Base-by-base conservation (phyloP, 2,888 invertebrate genomes). In the Andrena hattorfiana region DNA sequence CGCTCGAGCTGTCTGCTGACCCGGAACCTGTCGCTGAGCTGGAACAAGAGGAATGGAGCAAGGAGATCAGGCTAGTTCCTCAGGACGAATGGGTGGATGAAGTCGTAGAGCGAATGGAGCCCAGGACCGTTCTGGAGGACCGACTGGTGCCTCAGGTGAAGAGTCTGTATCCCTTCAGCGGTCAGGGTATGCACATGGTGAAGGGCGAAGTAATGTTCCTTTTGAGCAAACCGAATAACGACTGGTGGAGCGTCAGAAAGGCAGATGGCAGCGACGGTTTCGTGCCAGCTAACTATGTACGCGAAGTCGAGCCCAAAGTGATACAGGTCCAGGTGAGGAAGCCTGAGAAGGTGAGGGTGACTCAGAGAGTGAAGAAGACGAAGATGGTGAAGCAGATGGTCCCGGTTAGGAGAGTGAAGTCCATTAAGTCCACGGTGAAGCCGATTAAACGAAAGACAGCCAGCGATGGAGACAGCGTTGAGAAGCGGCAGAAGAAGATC, bases 241-340 rank as follows among this genome's bases (percentile, higher is more conserved):
- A 99, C 94, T 99, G 99, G 99, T 99, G 99, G 99, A 98, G 98
- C 90, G 98, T 99, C n/a, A 95, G 98, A 16, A 98, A 98, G 94
- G 96, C 97, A 0, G 98, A 98, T 92, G 97, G 99, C 0, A 96
- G 96, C 0, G 99, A 99, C 91, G 99, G 99, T 1, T 99, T 99
- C 94, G 99, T 99, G 3, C 99, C 99, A 0, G 99, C 99, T 0
- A 99, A 98, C 94, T 99, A 99, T 94, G 98, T 99, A 16, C 96
- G 97, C 48, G 98, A 99, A 94, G 96, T 98, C 64, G 98, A 99
- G 87, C 98, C 99, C 0, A 96, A 98, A 83, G 96, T 98, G 0
- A 97, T 89, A 6, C 95, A 97, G 94, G 96, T 98, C n/a, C 97
- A 97, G 94, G 97, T 97, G 2, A 96, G 97, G 16, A 97, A 97